Conservation (phyloP, 2,113 vertebrate genomes). For the Oreotrochilus melanogaster region DNA sequence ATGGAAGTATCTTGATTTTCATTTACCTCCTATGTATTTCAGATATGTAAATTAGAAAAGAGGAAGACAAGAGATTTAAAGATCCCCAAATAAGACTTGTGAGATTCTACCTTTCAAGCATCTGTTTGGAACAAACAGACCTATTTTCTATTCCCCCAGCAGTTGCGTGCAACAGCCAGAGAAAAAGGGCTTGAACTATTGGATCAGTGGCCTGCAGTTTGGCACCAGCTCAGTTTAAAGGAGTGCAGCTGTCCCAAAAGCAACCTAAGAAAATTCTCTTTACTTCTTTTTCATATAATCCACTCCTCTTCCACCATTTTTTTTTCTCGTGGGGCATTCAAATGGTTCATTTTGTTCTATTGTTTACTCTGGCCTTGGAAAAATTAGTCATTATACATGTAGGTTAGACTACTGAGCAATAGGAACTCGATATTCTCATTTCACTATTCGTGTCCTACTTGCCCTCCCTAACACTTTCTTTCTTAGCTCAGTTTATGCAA, state of each 20-base stretch:
- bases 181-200: background rate
- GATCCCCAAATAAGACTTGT: background rate
- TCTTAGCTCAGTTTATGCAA: background rate
- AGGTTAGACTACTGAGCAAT: background rate
- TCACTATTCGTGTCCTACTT: background rate
- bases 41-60: background rate
- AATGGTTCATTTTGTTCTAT: background rate
- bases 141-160: background rate
- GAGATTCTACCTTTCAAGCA: background rate
- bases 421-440: background rate
- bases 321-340: background rate
- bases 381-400: background rate
- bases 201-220: background rate
- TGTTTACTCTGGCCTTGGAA: background rate
- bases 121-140: background rate
- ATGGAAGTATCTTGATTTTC: background rate
- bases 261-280: background rate
- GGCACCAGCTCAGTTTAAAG: constrained; percentile 5
- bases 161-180: background rate
- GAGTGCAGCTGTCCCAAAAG: background rate
- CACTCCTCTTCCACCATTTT: background rate
- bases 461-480: fast-evolving
- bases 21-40: background rate
- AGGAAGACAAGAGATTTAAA: background rate
- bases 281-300: background rate